Conservation (phyloP, 2,797 vertebrate genomes). For the Rhinophrynus dorsalis region DNA sequence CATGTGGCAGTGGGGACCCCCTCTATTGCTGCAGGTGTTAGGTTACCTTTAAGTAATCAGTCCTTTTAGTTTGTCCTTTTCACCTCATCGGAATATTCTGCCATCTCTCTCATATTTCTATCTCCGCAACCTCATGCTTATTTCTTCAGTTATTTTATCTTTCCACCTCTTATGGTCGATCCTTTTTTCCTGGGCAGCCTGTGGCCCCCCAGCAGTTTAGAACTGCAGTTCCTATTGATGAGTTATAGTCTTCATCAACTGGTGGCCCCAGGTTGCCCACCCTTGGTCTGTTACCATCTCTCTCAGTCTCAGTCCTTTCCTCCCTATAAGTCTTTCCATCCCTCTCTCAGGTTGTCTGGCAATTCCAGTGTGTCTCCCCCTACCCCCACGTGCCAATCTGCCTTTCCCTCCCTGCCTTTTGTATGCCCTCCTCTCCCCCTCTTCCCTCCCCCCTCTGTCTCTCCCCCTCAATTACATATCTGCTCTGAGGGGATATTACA, state of each 20-base stretch:
- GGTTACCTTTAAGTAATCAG: slow-evolving; percentile 5
- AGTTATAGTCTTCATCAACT: too few species aligned
- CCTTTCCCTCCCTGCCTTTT: neutral
- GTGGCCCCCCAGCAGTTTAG: too few species aligned
- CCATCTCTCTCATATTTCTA: neutral
- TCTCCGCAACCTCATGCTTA: neutral
- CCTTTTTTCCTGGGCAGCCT: too few species aligned
- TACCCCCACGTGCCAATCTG: neutral
- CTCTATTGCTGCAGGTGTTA: slow-evolving; percentile 1
- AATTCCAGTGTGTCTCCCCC: neutral
- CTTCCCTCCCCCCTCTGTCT: neutral
- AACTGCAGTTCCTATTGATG: too few species aligned
- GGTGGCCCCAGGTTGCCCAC: too few species aligned
- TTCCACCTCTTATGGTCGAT: neutral
- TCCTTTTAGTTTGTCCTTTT: neutral
- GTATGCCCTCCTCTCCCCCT: neutral
- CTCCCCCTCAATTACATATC: slow-evolving; percentile 6
- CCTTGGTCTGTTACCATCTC: too few species aligned
- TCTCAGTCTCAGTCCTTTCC: neutral
- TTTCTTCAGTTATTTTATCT: neutral
- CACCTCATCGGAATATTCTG: neutral
- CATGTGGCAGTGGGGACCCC: slow-evolving; percentile 7
- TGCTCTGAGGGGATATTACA: slow-evolving; percentile 14
- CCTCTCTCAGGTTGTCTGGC: neutral
- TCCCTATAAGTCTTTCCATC: neutral